Evolutionary conservation across 2,113 vertebrate genomes (phyloP).

Genomic region (Calonectris borealis): DNA sequence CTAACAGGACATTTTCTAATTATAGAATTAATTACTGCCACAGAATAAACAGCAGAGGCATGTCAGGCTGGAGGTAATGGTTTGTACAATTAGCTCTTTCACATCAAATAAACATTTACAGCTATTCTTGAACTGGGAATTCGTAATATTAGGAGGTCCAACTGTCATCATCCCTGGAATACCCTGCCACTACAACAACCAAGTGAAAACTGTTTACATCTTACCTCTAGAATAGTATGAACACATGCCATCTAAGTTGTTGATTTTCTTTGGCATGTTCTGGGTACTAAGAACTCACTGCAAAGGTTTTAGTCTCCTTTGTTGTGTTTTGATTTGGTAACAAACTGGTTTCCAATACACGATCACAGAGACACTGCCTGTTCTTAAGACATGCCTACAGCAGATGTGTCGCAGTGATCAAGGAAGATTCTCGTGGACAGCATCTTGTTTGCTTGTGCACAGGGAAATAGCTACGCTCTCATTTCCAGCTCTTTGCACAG

Average conservation of each 20-base stretch:
- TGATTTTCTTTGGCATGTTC: background rate
- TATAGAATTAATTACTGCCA: constrained; percentile 47
- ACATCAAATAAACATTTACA: constrained; percentile 23
- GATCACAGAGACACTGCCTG: background rate
- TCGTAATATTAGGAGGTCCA: background rate
- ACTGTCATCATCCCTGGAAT: background rate
- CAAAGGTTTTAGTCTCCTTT: background rate
- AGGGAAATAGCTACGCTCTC: background rate
- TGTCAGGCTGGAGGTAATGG: background rate
- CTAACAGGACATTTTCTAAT: constrained; percentile 54
- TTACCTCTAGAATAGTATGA: background rate
- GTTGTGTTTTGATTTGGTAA: background rate
- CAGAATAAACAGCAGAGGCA: constrained; percentile 28
- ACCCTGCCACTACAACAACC: background rate
- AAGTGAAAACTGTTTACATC: background rate
- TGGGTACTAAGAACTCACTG: background rate
- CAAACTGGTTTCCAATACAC: background rate
- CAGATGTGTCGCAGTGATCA: background rate
- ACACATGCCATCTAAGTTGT: background rate
- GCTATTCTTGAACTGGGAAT: background rate
- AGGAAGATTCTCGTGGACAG: background rate
- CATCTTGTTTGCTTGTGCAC: background rate
- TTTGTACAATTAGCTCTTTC: constrained; percentile 39
- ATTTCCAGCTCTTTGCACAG: background rate
- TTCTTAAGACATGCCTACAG: background rate